Evolutionary conservation across 2,797 vertebrate genomes (phyloP), one percentile per base, ranked within the genome.

Genomic region (Percopsis omiscomaycus): DNA sequence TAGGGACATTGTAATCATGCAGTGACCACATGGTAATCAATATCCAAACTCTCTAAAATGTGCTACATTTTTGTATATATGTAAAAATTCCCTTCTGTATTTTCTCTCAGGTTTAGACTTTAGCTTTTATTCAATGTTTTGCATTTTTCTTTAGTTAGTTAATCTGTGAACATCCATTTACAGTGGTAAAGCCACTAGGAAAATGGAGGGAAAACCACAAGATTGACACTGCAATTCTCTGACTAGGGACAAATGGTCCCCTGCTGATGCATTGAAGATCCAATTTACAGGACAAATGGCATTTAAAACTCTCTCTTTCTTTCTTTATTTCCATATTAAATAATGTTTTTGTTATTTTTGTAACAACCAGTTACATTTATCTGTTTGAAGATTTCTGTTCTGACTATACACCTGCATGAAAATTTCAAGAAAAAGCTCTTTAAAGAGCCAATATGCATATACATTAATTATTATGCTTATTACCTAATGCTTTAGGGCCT

Each of bases 261-360:
- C 86, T 82, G 81, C 88, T 87, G 89, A 66, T 69, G 14, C 83
- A 86, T 88, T 89, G 84, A 89, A 86, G 79, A 56, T 53, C 64
- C 80, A 54, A 44, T 90, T 88, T 81, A 78, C 85, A 89, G 83
- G 74, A 88, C 86, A 91, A 90, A 84, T 60, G 83, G 59, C 22
- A 22, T 22, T 53, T 28, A 53, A 28, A 53, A 5, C 50, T 27
- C 46, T 48, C n/a, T 48, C 46, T 48, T 48, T 48, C 46, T 48
- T 48, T 48, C 46, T 48, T 48, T 48, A 1, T 51, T 51, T 45
- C 44, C 5, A 45, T 5, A 45, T 5, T 5, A 45, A 45, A 13
- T 51, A 51, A 12, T 48, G 12, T 12, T 48, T 48, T 48, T 11
- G 12, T 12, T 5, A 48, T 48, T 48, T 48, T 14, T 48, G 12